Evolutionary conservation across 1,140 invertebrate genomes (phyloP).

Genomic region (Eciton burchellii): DNA sequence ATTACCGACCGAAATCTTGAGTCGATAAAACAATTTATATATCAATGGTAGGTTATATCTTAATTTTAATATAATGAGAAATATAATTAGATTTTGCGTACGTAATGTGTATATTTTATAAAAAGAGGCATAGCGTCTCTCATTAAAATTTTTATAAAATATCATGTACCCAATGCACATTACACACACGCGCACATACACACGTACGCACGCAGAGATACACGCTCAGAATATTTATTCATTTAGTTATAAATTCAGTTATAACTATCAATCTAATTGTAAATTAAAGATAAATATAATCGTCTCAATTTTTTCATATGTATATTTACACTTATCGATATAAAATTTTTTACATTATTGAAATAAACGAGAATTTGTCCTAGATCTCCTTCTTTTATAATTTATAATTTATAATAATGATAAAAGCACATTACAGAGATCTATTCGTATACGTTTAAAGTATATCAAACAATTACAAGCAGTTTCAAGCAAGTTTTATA

Average conservation of each 20-base stretch:
- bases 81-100: too few relatives aligned
- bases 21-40: too few relatives aligned
- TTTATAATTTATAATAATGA: conserved; percentile 41
- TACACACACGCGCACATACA: too few relatives aligned
- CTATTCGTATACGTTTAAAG: conserved; percentile 19
- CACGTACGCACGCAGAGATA: too few relatives aligned
- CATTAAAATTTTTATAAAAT: too few relatives aligned
- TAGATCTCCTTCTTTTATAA: conserved; percentile 26
- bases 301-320: background rate
- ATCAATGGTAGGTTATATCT: too few relatives aligned
- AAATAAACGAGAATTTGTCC: conserved; percentile 8
- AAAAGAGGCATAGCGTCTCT: too few relatives aligned
- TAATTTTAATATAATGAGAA: too few relatives aligned
- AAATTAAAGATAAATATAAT: conserved; percentile 14
- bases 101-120: too few relatives aligned
- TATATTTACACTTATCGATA: conserved; percentile 44
- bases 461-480: background rate
- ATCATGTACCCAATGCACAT: too few relatives aligned
- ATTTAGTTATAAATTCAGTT: background rate
- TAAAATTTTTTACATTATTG: conserved; percentile 53
- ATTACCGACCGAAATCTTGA: too few relatives aligned
- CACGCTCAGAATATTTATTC: conserved; percentile 32
- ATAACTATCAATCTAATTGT: too few relatives aligned
- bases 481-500: conserved; percentile 17
- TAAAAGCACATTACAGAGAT: background rate